Conservation (phyloP, 2,797 vertebrate genomes). For the Phoxinus dragarum region DNA sequence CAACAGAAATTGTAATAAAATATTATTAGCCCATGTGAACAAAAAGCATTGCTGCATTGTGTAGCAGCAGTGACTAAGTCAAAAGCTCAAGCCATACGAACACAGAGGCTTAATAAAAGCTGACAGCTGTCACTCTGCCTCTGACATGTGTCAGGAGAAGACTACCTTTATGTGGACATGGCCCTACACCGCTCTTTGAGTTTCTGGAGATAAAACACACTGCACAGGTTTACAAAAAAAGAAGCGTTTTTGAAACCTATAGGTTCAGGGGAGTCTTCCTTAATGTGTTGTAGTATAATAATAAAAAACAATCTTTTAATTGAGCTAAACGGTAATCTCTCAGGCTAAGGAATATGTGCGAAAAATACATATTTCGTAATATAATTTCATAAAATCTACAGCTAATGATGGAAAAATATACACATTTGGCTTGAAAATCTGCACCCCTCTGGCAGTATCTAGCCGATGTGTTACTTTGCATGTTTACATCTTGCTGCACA, state of each 20-base stretch:
- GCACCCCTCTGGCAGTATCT: neutral
- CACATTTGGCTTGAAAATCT: constrained; percentile 1
- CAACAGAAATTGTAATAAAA: constrained; percentile 4
- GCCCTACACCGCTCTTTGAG: constrained; percentile 37
- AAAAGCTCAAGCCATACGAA: constrained; percentile 36
- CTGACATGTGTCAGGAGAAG: constrained; percentile 65
- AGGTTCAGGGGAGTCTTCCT: neutral
- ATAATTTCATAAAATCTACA: neutral
- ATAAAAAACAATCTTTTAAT: neutral
- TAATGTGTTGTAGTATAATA: no score
- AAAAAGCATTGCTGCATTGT: constrained; percentile 16
- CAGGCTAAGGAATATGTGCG: no score
- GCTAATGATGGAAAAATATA: neutral
- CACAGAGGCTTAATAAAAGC: constrained; percentile 70
- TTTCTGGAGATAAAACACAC: constrained; percentile 41
- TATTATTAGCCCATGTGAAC: neutral
- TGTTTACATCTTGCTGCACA: constrained; percentile 55
- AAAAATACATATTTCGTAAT: neutral
- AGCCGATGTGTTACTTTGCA: neutral
- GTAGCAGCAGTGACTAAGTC: constrained; percentile 36
- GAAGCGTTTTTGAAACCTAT: neutral
- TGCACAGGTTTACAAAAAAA: constrained; percentile 20
- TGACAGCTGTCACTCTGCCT: constrained; percentile 75
- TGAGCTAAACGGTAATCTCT: neutral
- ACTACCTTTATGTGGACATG: constrained; percentile 61